Conservation (phyloP, 2,888 invertebrate species). For the Papilio elwesi region DNA sequence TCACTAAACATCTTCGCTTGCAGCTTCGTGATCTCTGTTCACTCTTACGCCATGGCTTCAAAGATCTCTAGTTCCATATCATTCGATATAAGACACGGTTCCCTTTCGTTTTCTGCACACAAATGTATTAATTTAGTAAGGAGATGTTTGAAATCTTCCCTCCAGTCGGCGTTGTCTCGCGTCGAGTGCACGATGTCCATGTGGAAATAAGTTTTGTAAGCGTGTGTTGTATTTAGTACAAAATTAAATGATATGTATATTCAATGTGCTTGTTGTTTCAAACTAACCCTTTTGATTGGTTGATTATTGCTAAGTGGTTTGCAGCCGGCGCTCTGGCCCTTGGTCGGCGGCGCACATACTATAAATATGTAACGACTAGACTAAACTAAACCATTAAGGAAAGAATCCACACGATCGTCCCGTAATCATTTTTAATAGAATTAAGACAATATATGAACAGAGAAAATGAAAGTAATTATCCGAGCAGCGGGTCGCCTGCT, state of each 20-base stretch:
- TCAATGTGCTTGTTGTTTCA: constrained; percentile 6
- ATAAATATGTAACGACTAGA: too few relatives aligned
- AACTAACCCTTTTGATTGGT: constrained; percentile 57
- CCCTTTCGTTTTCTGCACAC: background rate
- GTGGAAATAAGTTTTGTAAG: constrained; percentile 22
- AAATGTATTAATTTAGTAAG: background rate
- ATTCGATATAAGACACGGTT: constrained; percentile 23
- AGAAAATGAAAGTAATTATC: too few relatives aligned
- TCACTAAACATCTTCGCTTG: background rate
- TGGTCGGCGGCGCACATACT: too few relatives aligned
- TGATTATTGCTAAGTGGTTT: too few relatives aligned
- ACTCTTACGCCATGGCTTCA: background rate
- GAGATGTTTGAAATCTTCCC: background rate
- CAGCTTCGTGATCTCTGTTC: too few relatives aligned
- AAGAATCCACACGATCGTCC: too few relatives aligned
- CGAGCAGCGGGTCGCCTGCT: too few relatives aligned
- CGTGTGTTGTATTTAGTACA: constrained; percentile 34
- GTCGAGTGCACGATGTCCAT: constrained; percentile 5
- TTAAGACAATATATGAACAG: too few relatives aligned
- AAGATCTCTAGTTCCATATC: constrained; percentile 22
- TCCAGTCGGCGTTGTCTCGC: too few relatives aligned
- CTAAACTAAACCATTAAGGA: too few relatives aligned
- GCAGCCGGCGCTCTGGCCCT: background rate
- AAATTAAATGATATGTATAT: constrained; percentile 39
- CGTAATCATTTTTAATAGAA: too few relatives aligned